Evolutionary conservation across 2,888 invertebrate species (phyloP).

Genomic region (Camponotus fellah): DNA sequence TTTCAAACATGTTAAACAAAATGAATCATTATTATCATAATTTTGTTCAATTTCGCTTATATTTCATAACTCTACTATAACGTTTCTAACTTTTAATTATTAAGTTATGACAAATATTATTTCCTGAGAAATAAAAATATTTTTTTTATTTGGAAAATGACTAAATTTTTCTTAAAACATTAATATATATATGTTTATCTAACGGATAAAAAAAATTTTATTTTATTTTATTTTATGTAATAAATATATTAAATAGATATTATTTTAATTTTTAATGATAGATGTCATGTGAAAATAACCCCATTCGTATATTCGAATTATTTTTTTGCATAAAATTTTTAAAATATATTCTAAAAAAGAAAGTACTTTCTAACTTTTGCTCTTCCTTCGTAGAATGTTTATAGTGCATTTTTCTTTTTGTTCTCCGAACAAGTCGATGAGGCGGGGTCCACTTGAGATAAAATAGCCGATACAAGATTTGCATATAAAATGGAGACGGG

Average conservation of each 20-base stretch:
- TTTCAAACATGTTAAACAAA: not conserved
- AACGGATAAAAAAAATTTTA: not conserved
- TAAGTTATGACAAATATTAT: not conserved
- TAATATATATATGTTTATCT: not conserved
- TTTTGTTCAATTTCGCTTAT: not conserved
- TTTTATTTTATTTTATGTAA: not conserved
- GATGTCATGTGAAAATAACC: not conserved
- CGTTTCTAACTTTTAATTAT: not conserved
- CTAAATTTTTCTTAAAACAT: not conserved
- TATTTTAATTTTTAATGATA: not conserved
- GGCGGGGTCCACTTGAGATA: not conserved
- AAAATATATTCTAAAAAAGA: not conserved
- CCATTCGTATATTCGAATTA: not conserved
- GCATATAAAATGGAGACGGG: constrained; percentile 1
- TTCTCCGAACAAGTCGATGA: not conserved
- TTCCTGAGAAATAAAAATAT: not conserved
- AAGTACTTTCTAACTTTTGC: not conserved
- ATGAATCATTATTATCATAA: not conserved
- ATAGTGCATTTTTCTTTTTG: not conserved
- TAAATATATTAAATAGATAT: not conserved
- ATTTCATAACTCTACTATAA: not conserved
- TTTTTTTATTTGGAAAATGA: not conserved
- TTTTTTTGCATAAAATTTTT: not conserved
- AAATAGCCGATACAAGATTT: constrained; percentile 3
- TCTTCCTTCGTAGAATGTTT: not conserved